A percentile compares a stretch with the other conserved stretches of the same genome.
Evolutionary conservation across 35 echinoderm and acorn worm genomes (phyloP).

Genomic region (Eucidaris tribuloides): DNA sequence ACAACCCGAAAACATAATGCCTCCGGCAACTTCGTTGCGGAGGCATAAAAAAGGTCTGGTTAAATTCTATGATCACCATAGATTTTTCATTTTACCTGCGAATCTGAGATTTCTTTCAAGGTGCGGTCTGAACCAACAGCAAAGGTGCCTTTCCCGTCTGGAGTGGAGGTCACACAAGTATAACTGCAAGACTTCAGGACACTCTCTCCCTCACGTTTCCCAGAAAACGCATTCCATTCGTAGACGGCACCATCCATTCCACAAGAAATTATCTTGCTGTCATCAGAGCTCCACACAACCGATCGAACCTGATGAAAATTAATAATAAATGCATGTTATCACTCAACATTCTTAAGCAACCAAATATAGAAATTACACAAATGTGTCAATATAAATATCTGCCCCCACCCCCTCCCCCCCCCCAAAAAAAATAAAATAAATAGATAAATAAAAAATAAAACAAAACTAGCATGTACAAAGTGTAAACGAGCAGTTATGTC

Average conservation of each 20-base stretch:
- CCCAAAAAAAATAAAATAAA: too few relatives aligned
- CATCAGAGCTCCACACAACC: conserved; percentile 95
- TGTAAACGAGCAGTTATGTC: too few relatives aligned
- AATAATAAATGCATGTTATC: not conserved
- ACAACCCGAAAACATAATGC: too few relatives aligned
- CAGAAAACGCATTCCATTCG: conserved; percentile 94
- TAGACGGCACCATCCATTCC: conserved; percentile 99
- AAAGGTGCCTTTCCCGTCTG: conserved; percentile 95
- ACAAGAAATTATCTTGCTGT: conserved; percentile 99
- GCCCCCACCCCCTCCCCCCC: too few relatives aligned
- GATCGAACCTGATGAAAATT: conserved; percentile 76
- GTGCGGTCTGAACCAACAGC: conserved; percentile 97
- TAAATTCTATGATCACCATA: not conserved
- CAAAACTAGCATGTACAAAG: too few relatives aligned
- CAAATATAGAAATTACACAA: not conserved
- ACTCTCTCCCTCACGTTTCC: conserved; percentile 95
- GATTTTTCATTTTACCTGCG: conserved; percentile 82
- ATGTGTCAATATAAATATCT: not conserved
- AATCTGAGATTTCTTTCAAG: conserved; percentile 96
- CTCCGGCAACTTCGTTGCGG: too few relatives aligned
- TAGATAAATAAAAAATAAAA: too few relatives aligned
- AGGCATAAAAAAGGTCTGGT: too few relatives aligned
- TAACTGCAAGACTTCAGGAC: conserved; percentile 99
- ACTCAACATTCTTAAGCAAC: not conserved
- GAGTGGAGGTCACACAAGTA: conserved; percentile 79